These are phyloP conservation scores for Campoletis sonorensis DNA, from an alignment of 1,140 invertebrate species.

Conservation along the genomic window DNA sequence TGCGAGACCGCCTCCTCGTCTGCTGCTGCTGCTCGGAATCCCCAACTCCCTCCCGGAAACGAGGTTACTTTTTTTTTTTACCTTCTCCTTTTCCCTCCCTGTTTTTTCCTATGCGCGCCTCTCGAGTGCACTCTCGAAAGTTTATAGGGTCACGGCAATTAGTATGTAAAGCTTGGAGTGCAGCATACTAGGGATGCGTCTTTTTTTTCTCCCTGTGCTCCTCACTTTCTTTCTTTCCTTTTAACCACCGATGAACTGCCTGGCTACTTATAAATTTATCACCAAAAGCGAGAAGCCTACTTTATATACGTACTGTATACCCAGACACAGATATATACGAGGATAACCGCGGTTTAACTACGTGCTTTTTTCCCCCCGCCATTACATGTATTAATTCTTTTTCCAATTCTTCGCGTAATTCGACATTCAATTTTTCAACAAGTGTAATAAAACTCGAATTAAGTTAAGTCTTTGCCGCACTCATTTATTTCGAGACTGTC, in stretches of 20 bases:
- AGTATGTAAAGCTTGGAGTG: constrained; percentile 63
- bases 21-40: constrained; percentile 24
- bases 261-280: constrained; percentile 46
- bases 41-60: constrained; percentile 13
- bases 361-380: too few species aligned
- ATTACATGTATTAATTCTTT: too few species aligned
- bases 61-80: constrained; percentile 23
- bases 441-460: too few species aligned
- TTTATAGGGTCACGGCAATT: constrained; percentile 61
- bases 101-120: constrained; percentile 45
- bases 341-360: too few species aligned
- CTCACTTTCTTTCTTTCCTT: constrained; percentile 25
- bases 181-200: not conserved
- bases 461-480: too few species aligned
- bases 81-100: too few species aligned
- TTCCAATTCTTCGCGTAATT: too few species aligned
- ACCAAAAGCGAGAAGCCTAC: constrained; percentile 12
- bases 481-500: too few species aligned
- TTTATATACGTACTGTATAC: not conserved
- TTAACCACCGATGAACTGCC: constrained; percentile 47
- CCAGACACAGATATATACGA: too few species aligned
- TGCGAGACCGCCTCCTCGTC: constrained; percentile 9
- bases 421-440: too few species aligned
- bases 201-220: constrained; percentile 8
- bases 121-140: constrained; percentile 51